Evolutionary conservation across 2,888 invertebrate genomes (phyloP).

Genomic region (Resseliella maxima): DNA sequence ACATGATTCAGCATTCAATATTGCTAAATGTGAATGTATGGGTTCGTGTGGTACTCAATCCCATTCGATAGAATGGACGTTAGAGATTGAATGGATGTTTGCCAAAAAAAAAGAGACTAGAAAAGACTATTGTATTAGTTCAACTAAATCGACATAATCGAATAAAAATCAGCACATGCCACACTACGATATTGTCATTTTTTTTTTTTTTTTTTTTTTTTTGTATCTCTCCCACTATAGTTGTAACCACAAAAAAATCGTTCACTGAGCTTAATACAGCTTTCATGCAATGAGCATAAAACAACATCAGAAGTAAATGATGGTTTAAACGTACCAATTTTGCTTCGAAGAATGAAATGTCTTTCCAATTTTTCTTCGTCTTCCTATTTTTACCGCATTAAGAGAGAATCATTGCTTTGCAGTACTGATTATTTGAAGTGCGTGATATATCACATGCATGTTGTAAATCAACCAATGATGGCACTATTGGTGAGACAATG

Average conservation of each 20-base stretch:
- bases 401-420: neutral
- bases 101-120: neutral
- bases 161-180: slow-evolving; percentile 11
- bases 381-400: no score
- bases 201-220: neutral
- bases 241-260: neutral
- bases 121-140: neutral
- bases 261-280: neutral
- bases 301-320: slow-evolving; percentile 1
- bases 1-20: slow-evolving; percentile 29
- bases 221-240: neutral
- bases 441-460: neutral
- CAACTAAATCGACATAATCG: slow-evolving; percentile 22
- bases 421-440: neutral
- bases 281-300: neutral
- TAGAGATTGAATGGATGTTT: neutral
- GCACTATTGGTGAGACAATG: no score
- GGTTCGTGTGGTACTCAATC: neutral
- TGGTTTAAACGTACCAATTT: neutral
- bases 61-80: neutral
- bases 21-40: neutral
- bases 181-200: neutral
- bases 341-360: neutral
- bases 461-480: no score
- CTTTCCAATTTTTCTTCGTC: neutral